Evolutionary conservation across 2,888 invertebrate species (phyloP).

Genomic region (Prosopocoilus inquinatus): DNA sequence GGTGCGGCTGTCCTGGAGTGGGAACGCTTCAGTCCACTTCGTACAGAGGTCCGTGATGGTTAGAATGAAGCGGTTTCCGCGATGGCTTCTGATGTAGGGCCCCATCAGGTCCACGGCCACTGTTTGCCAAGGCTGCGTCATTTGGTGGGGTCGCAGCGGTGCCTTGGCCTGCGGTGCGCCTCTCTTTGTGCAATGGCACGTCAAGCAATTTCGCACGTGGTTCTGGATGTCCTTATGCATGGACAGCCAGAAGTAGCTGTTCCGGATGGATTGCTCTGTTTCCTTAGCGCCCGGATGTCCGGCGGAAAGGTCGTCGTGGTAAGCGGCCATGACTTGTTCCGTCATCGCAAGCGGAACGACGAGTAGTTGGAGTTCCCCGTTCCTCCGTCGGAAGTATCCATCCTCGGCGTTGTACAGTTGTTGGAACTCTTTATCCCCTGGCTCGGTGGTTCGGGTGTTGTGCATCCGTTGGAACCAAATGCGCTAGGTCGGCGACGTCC

Average conservation of each 20-base stretch:
- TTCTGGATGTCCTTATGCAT: conserved; percentile 20
- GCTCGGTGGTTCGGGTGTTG: not conserved
- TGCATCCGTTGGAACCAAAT: not conserved
- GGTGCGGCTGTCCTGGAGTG: conserved; percentile 12
- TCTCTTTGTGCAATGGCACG: conserved; percentile 5
- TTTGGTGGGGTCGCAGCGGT: conserved; percentile 10
- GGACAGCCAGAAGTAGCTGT: not conserved
- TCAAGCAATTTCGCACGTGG: conserved; percentile 21
- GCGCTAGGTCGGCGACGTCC: not conserved
- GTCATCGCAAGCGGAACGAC: not conserved
- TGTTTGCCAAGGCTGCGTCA: conserved; percentile 6
- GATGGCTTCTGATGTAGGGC: conserved; percentile 7
- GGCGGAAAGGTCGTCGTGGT: conserved; percentile 16
- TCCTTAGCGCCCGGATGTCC: conserved; percentile 30
- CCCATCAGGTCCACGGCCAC: conserved; percentile 16
- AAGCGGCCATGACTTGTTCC: not conserved
- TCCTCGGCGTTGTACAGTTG: not conserved
- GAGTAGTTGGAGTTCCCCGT: not conserved
- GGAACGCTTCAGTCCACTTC: conserved; percentile 30
- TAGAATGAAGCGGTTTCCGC: conserved; percentile 20
- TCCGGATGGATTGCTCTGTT: conserved; percentile 16
- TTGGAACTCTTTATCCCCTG: not conserved
- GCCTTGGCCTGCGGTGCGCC: conserved; percentile 1
- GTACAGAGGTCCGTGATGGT: conserved; percentile 30
- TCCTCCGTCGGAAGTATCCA: not conserved